These are phyloP conservation scores for Tridacna crocea DNA, from an alignment of 2,888 invertebrate genomes.

Conservation along the genomic window DNA sequence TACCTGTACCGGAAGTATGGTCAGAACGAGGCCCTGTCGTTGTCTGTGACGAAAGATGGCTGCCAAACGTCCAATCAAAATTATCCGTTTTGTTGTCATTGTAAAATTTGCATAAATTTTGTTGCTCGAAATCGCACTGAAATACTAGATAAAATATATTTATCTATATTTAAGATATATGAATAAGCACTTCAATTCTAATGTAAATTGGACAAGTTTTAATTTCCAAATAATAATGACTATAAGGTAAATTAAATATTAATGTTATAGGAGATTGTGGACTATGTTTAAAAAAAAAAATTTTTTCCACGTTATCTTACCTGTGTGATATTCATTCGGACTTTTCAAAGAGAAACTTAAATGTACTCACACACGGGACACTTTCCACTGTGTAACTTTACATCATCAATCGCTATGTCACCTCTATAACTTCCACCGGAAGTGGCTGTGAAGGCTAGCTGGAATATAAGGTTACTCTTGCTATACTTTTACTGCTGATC, in stretches of 20 bases:
- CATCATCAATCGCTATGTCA: conserved; percentile 75
- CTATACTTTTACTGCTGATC: neutral
- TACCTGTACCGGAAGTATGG: conserved; percentile 38
- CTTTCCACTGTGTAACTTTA: conserved; percentile 34
- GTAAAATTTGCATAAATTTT: conserved; percentile 60
- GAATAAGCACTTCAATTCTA: no score
- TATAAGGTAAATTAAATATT: no score
- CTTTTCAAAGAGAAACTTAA: neutral
- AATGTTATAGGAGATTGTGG: no score
- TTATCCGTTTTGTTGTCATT: conserved; percentile 41
- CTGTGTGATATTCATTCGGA: no score
- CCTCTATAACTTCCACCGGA: conserved; percentile 65
- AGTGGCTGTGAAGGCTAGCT: conserved; percentile 45
- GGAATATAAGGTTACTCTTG: neutral
- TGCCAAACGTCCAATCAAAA: conserved; percentile 53
- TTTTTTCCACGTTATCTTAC: no score
- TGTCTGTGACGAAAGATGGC: conserved; percentile 28
- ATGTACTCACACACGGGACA: conserved; percentile 23
- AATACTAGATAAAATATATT: conserved; percentile 34
- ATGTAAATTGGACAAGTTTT: no score
- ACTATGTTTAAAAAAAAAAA: no score
- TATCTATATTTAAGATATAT: neutral
- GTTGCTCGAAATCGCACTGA: conserved; percentile 42
- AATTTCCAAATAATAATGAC: no score
- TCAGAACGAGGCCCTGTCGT: conserved; percentile 46